Evolutionary conservation across 2,888 invertebrate genomes (phyloP).

Genomic region (Nysson spinosus): DNA sequence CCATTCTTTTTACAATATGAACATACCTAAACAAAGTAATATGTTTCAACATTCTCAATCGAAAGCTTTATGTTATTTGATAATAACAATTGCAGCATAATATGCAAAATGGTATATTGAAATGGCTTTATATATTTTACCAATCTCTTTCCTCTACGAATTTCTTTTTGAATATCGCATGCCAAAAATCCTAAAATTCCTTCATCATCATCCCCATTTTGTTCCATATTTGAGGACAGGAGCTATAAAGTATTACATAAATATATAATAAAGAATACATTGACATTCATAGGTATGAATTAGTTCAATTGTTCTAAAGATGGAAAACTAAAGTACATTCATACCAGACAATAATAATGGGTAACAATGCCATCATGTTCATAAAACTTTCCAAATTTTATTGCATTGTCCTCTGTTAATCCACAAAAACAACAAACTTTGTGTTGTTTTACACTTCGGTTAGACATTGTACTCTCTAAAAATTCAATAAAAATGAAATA

Average conservation of each 20-base stretch:
- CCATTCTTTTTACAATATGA: slow-evolving; percentile 82
- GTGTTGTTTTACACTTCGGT: no score
- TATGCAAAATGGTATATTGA: no score
- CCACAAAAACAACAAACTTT: slow-evolving; percentile 80
- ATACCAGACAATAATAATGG: slow-evolving; percentile 88
- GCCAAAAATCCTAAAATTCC: slow-evolving; percentile 87
- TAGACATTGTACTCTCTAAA: slow-evolving; percentile 34
- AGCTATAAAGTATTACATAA: slow-evolving; percentile 78
- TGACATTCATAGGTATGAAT: background rate
- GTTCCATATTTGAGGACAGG: slow-evolving; percentile 84
- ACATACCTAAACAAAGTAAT: slow-evolving; percentile 81
- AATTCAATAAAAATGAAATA: background rate
- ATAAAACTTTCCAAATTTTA: slow-evolving; percentile 80
- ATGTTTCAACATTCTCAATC: slow-evolving; percentile 2
- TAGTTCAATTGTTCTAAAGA: background rate
- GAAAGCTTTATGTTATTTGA: background rate
- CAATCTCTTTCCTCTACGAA: slow-evolving; percentile 81
- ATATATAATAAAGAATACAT: background rate
- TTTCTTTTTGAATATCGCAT: slow-evolving; percentile 84
- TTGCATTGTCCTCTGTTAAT: slow-evolving; percentile 78
- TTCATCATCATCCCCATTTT: slow-evolving; percentile 83
- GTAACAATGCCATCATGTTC: slow-evolving; percentile 80
- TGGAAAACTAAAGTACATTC: slow-evolving; percentile 58
- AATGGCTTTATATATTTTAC: no score
- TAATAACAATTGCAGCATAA: no score